Evolutionary conservation across 2,797 vertebrate genomes (phyloP), one percentile per base, ranked within the genome.

Genomic region (Neosilurus hyrtlii): DNA sequence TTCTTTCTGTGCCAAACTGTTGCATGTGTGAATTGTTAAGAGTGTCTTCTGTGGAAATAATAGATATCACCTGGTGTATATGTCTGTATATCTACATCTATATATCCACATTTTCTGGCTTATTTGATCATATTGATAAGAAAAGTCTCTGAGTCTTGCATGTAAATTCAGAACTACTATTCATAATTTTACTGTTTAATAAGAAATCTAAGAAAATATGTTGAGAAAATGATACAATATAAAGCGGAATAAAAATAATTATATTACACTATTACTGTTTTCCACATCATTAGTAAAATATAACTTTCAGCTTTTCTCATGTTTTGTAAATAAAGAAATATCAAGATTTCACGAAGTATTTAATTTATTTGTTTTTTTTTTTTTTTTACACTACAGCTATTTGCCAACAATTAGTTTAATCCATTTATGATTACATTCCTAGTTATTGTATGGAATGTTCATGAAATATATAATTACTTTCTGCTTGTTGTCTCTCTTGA

Each of bases 1-100:
- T 52, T 22, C n/a, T 68, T 43, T 52, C 57, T 74, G 84, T 89
- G 86, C 85, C 86, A 86, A 87, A 88, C 43, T 24, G 57, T 81
- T 37, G 62, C 62, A 65, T 77, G 52, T 68, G 22, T 62, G 59
- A 43, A 37, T 20, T 65, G 16, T 56, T 74, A 76, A 62, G 66
- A 26, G 30, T 73, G 1, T 80, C 52, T 49, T 14, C 57, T 26
- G 73, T 18, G 30, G n/a, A 37, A 75, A 37, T n/a, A 35, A 35
- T 12, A 1, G 9, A 30, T 12, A 74, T 74, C 51, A 56, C 51
- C 15, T 73, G 52, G 26, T 56, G 52, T 52, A 11, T 20, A 20
- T 16, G 35, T 43, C 66, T 51, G 3, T 30, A 15, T 37, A 18
- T 20, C 30, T 76, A 4, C 59, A 30, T 57, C 51, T 22, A 14